Percentiles rank a stretch among this genome's conserved stretches.
Evolutionary conservation across 2,797 vertebrate species (phyloP).

Genomic region (Pantherophis vulpinus): DNA sequence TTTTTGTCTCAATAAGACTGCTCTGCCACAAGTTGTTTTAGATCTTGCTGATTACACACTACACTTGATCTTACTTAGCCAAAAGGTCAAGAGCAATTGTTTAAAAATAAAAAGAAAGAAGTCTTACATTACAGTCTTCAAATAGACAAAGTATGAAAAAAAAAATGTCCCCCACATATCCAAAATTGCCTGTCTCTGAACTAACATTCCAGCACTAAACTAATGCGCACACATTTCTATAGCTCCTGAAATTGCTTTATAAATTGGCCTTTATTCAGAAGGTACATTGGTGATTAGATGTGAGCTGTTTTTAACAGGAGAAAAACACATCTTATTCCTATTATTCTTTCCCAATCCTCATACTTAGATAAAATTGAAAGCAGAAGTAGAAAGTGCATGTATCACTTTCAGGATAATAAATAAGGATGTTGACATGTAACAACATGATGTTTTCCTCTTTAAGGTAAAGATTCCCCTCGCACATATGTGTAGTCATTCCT

Average conservation of each 20-base stretch:
- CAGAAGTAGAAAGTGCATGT: background rate
- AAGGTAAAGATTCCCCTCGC: too few relatives aligned
- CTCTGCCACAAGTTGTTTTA: background rate
- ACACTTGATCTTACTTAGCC: too few relatives aligned
- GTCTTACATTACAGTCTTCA: background rate
- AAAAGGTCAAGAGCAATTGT: background rate
- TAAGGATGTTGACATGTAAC: background rate
- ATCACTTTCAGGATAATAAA: background rate
- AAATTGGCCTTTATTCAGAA: background rate
- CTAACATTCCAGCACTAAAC: background rate
- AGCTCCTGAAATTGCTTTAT: background rate
- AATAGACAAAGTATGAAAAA: background rate
- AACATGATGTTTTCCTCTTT: background rate
- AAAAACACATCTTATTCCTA: background rate
- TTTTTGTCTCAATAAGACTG: background rate
- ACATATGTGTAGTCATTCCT: too few relatives aligned
- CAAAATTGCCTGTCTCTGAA: background rate
- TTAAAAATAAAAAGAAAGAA: background rate
- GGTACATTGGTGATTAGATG: background rate
- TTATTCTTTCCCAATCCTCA: background rate
- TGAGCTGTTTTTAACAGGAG: background rate
- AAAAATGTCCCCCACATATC: background rate
- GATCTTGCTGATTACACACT: background rate
- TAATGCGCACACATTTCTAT: background rate
- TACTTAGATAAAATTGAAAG: background rate